Evolutionary conservation across 1,140 invertebrate genomes (phyloP).

Genomic region (Lepidurus couesii): DNA sequence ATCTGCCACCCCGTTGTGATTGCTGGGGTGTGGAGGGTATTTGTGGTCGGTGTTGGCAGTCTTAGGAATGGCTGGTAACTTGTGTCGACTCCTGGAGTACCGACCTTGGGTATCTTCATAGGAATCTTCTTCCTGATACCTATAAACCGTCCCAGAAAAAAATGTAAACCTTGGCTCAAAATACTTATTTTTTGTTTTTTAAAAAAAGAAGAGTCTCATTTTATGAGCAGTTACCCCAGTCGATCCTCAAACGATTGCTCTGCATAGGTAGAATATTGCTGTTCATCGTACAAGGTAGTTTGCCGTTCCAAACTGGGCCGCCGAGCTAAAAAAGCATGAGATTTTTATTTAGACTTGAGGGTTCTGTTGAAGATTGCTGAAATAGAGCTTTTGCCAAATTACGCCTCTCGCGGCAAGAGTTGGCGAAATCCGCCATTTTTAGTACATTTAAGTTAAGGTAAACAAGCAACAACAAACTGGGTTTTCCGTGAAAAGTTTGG

Average conservation of each 20-base stretch:
- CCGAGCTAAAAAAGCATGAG: slow-evolving; percentile 40
- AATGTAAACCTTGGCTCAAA: background rate
- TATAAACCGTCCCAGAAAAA: background rate
- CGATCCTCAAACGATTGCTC: slow-evolving; percentile 16
- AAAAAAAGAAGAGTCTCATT: background rate
- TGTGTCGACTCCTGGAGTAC: background rate
- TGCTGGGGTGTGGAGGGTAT: background rate
- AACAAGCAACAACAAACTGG: no score
- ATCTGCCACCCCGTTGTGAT: background rate
- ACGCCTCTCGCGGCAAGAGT: no score
- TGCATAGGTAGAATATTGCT: slow-evolving; percentile 40
- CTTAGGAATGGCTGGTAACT: background rate
- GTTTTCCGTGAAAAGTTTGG: no score
- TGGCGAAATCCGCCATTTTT: no score
- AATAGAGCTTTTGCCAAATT: no score
- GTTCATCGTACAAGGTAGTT: slow-evolving; percentile 69
- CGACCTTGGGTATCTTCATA: background rate
- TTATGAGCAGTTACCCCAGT: background rate
- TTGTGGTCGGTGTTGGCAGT: background rate
- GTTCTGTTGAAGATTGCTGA: background rate
- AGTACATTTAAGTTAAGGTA: no score
- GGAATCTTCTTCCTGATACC: background rate
- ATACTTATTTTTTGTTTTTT: background rate
- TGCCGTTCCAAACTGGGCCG: slow-evolving; percentile 72
- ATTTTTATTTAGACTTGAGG: background rate